phyloP scores from a whole-genome alignment of 2,797 vertebrate genomes.

The Gymnodraco acuticeps region DNA sequence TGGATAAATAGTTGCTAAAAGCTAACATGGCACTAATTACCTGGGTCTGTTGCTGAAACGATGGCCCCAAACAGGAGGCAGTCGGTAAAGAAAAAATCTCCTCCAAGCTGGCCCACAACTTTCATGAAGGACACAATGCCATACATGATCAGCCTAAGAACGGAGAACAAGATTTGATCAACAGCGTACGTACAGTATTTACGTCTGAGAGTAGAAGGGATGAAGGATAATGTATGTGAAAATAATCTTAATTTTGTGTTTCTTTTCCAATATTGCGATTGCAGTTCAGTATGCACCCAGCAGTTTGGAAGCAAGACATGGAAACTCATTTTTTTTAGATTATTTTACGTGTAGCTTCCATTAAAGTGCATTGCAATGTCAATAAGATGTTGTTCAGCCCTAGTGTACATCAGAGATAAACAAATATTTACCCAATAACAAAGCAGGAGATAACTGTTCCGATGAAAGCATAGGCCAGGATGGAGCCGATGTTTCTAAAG shows the following conservation, averaged over 20 bases:
- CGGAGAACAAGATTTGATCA: background rate
- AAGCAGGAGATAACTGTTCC: slow-evolving; percentile 96
- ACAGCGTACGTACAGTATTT: background rate
- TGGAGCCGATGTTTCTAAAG: slow-evolving; percentile 97
- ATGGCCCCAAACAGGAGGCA: slow-evolving; percentile 97
- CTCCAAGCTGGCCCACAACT: slow-evolving; percentile 90
- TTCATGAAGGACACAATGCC: slow-evolving; percentile 96
- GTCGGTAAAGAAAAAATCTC: slow-evolving; percentile 97
- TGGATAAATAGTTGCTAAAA: background rate
- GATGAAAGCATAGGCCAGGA: slow-evolving; percentile 94
- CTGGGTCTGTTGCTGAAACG: slow-evolving; percentile 97
- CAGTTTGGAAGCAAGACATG: too few species aligned
- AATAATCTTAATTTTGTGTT: too few species aligned
- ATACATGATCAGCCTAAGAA: slow-evolving; percentile 90
- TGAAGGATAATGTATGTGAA: too few species aligned
- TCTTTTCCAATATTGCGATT: too few species aligned
- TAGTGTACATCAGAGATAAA: background rate
- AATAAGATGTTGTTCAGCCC: too few species aligned
- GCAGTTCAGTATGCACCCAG: too few species aligned
- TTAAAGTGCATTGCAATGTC: too few species aligned
- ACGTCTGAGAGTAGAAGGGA: background rate
- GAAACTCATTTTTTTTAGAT: too few species aligned
- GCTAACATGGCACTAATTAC: slow-evolving; percentile 69
- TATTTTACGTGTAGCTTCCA: too few species aligned
- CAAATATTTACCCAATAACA: slow-evolving; percentile 90